Percentiles rank a stretch among this genome's conserved stretches.
phyloP scores from a whole-genome alignment of 2,797 vertebrate genomes.

The Chiloscyllium punctatum region DNA sequence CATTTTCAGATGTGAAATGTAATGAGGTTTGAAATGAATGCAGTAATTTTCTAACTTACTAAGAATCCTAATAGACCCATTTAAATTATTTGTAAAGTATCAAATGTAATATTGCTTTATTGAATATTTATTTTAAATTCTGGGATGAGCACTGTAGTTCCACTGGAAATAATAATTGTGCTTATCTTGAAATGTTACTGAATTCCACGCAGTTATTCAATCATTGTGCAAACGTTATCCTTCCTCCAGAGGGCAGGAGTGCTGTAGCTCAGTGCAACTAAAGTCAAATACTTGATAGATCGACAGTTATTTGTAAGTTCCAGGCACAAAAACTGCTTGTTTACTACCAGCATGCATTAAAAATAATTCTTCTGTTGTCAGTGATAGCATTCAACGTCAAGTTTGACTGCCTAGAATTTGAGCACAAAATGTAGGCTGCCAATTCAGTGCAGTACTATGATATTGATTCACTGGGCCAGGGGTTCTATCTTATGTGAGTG shows the following conservation, averaged over 20 bases:
- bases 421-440: background rate
- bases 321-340: background rate
- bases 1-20: background rate
- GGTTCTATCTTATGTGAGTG: background rate
- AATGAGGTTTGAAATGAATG: background rate
- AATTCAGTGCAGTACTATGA: background rate
- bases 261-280: background rate
- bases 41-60: background rate
- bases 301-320: background rate
- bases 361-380: background rate
- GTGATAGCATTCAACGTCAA: background rate
- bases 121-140: background rate
- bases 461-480: background rate
- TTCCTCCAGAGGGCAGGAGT: conserved; percentile 9
- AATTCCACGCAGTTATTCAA: background rate
- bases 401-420: background rate
- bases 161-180: background rate
- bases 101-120: background rate
- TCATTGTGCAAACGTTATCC: background rate
- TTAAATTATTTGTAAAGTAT: background rate
- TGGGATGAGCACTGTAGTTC: background rate
- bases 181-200: background rate
- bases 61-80: background rate
- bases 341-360: background rate
- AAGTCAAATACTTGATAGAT: background rate